Conservation (phyloP, 2,888 invertebrate species). For the Vesta saturnalis region DNA sequence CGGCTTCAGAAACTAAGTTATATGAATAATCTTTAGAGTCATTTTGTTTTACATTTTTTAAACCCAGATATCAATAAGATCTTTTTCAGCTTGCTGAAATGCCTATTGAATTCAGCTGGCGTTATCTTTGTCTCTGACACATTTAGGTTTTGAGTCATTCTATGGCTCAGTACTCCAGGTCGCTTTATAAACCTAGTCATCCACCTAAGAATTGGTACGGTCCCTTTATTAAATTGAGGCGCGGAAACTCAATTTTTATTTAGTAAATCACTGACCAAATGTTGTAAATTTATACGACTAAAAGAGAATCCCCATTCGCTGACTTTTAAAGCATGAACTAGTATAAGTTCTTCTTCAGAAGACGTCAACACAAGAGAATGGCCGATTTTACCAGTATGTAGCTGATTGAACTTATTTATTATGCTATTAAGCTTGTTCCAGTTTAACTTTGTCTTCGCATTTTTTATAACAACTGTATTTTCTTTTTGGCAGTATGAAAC, state of each 20-base stretch:
- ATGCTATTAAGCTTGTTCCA: too few species aligned
- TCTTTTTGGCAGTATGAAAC: too few species aligned
- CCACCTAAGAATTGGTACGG: conserved; percentile 22
- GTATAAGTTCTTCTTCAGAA: background rate
- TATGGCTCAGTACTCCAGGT: background rate
- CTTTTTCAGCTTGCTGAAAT: background rate
- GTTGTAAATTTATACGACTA: background rate
- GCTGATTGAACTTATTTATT: background rate
- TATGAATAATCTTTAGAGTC: too few species aligned
- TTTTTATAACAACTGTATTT: too few species aligned
- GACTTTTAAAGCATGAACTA: background rate
- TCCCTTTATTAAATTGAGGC: background rate
- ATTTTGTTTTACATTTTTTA: too few species aligned
- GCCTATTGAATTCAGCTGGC: too few species aligned
- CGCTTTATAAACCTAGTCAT: background rate
- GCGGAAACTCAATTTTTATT: background rate
- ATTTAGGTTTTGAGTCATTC: background rate
- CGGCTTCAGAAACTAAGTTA: background rate
- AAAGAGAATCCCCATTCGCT: conserved; percentile 7
- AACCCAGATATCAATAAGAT: too few species aligned
- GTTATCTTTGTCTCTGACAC: background rate
- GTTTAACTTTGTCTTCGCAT: too few species aligned
- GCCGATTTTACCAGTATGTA: background rate
- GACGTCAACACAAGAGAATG: background rate
- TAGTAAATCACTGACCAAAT: background rate